Conservation (phyloP, 2,888 invertebrate species). For the Zygaena filipendulae region DNA sequence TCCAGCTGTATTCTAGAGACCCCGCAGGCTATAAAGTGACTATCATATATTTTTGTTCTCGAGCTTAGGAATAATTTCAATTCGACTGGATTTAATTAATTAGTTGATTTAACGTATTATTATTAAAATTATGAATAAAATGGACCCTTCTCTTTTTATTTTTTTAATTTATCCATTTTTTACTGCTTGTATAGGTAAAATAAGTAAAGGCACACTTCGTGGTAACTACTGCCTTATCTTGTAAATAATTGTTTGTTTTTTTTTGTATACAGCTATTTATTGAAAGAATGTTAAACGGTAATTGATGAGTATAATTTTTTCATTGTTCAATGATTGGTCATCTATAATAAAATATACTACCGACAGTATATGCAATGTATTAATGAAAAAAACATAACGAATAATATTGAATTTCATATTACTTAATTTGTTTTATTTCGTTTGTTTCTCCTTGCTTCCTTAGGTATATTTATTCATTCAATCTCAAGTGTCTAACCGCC, state of each 20-base stretch:
- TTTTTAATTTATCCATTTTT: slow-evolving; percentile 54
- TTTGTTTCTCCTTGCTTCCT: slow-evolving; percentile 2
- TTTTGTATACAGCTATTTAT: slow-evolving; percentile 71
- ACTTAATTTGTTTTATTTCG: slow-evolving; percentile 42
- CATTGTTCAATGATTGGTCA: slow-evolving; percentile 67
- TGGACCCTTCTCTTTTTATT: no score
- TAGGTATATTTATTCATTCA: slow-evolving; percentile 4
- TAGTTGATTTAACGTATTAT: slow-evolving; percentile 44
- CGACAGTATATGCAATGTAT: slow-evolving; percentile 66
- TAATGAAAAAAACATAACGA: slow-evolving; percentile 68
- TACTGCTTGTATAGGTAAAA: slow-evolving; percentile 65
- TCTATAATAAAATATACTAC: slow-evolving; percentile 62
- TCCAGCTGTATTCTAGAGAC: no score
- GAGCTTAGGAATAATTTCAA: slow-evolving; percentile 47
- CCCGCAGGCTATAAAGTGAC: no score
- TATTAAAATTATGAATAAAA: no score
- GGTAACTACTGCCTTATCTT: slow-evolving; percentile 67
- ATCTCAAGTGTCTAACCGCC: no score
- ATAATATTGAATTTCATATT: slow-evolving; percentile 70
- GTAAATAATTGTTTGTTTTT: slow-evolving; percentile 66
- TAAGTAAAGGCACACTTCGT: slow-evolving; percentile 61
- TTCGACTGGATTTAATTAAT: slow-evolving; percentile 54
- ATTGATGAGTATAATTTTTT: slow-evolving; percentile 63
- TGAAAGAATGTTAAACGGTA: slow-evolving; percentile 64
- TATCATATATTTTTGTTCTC: no score